Conservation (phyloP, 2,888 invertebrate species). For the Tiliacea citrago region DNA sequence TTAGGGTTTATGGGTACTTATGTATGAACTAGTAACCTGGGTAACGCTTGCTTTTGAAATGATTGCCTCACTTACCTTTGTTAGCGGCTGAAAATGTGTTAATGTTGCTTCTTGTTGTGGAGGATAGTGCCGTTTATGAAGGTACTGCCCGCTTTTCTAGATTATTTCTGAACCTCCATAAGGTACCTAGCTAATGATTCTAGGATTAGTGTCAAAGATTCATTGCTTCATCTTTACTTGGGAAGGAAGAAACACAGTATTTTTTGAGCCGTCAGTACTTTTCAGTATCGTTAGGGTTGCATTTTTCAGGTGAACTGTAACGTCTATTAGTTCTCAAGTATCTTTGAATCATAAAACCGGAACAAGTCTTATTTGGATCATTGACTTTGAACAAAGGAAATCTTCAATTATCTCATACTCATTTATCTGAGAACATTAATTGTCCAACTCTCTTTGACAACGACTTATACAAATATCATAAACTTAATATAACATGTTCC, state of each 20-base stretch:
- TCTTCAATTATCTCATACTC: not conserved
- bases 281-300: not conserved
- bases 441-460: slow-evolving; percentile 38
- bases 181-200: not conserved
- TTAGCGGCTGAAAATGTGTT: slow-evolving; percentile 3
- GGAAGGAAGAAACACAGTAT: not conserved
- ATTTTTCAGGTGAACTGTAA: not conserved
- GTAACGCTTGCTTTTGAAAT: slow-evolving; percentile 3
- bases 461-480: slow-evolving; percentile 55
- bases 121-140: not conserved
- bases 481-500: slow-evolving; percentile 45
- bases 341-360: not conserved
- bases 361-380: not conserved
- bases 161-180: not conserved
- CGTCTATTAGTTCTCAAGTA: not conserved
- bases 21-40: slow-evolving; percentile 45
- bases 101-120: slow-evolving; percentile 24
- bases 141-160: not conserved
- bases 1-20: slow-evolving; percentile 30
- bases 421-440: slow-evolving; percentile 18
- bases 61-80: slow-evolving; percentile 10
- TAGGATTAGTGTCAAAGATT: not conserved
- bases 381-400: not conserved
- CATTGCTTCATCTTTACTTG: no score
- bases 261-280: not conserved